A percentile compares a stretch with the other conserved stretches of the same genome.
These are phyloP conservation scores for Drosophila funebris DNA, from an alignment of 1,140 invertebrate species.

Conservation along the genomic window DNA sequence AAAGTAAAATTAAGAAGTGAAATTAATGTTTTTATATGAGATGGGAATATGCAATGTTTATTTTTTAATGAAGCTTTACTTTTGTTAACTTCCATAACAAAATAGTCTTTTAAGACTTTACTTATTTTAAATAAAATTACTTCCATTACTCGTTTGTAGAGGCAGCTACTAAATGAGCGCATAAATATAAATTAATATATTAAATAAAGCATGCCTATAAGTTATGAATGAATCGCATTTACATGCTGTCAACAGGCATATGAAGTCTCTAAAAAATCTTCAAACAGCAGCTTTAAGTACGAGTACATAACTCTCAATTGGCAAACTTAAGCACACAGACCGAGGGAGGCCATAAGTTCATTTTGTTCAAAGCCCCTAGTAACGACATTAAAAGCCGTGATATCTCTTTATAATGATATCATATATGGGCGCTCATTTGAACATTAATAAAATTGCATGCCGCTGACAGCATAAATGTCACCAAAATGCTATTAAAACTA, in stretches of 20 bases:
- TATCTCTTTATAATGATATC: constrained; percentile 71
- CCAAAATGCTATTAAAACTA: constrained; percentile 80
- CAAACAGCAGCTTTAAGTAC: neutral
- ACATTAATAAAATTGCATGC: constrained; percentile 80
- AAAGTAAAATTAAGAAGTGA: neutral
- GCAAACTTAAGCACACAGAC: neutral
- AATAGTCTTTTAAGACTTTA: no score
- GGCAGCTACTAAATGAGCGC: no score
- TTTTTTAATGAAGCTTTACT: no score
- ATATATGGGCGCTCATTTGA: constrained; percentile 63
- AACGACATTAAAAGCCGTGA: constrained; percentile 62
- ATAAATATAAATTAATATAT: no score
- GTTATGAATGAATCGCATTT: neutral
- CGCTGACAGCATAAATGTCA: constrained; percentile 80
- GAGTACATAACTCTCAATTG: constrained; percentile 17
- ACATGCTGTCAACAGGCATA: neutral
- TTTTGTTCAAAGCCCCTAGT: constrained; percentile 34
- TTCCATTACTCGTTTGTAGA: no score
- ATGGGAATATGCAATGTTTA: no score
- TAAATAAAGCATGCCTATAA: neutral
- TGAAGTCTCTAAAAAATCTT: neutral
- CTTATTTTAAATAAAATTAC: no score
- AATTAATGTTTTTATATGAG: no score
- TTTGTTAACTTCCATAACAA: no score
- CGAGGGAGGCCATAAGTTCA: constrained; percentile 41